Conservation (phyloP, 2,113 vertebrate species). For the Willisornis vidua region DNA sequence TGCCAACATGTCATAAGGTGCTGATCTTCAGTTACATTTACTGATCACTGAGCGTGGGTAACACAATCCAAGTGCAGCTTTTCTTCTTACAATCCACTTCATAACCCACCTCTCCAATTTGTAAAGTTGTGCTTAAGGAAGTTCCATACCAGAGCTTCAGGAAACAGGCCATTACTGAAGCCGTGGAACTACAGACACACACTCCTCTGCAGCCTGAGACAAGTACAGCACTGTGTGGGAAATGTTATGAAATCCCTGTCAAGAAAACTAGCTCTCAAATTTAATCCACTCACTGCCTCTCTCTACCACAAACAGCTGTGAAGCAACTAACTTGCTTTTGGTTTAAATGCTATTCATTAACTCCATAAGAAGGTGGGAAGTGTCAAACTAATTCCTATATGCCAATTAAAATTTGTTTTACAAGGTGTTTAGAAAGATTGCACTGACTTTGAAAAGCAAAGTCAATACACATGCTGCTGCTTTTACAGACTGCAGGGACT, state of each 20-base stretch:
- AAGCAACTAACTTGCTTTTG: not conserved
- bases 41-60: not conserved
- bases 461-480: not conserved
- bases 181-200: not conserved
- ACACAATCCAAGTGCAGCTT: not conserved
- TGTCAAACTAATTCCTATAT: not conserved
- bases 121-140: not conserved
- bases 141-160: not conserved
- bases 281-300: not conserved
- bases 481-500: not conserved
- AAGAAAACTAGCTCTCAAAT: conserved; percentile 11
- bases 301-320: not conserved
- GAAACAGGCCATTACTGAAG: not conserved
- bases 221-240: not conserved
- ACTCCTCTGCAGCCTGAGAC: not conserved
- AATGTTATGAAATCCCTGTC: conserved; percentile 20
- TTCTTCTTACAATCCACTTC: not conserved
- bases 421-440: not conserved
- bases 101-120: not conserved
- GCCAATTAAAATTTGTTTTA: not conserved
- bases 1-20: not conserved
- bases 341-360: not conserved
- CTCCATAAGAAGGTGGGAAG: not conserved
- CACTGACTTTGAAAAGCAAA: not conserved
- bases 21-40: not conserved